A percentile compares a stretch with the other conserved stretches of the same genome.
Conservation (phyloP, 2,113 vertebrate species). For the Grantiella picta region DNA sequence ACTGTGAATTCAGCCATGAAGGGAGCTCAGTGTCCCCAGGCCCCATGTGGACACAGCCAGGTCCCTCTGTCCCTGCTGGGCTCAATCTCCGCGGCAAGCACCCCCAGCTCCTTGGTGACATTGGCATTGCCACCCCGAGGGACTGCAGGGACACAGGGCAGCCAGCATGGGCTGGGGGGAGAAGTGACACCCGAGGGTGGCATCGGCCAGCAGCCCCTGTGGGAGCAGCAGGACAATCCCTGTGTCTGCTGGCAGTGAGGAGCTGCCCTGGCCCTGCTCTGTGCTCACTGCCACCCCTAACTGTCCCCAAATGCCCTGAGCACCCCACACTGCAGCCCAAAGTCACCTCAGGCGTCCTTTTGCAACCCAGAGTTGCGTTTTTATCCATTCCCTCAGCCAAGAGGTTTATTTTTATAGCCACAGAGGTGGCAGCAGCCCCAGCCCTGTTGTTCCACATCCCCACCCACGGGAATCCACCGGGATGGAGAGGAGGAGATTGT, state of each 20-base stretch:
- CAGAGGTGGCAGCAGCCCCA: neutral
- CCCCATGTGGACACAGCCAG: neutral
- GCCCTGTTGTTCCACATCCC: fast-evolving
- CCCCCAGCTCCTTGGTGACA: fast-evolving
- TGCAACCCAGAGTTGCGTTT: neutral
- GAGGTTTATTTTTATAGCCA: neutral
- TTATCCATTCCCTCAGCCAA: neutral
- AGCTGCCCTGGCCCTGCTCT: fast-evolving
- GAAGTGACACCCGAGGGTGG: neutral
- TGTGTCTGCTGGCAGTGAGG: too few species aligned
- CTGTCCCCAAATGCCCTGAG: fast-evolving
- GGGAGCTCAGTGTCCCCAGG: neutral
- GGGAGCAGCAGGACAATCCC: too few species aligned
- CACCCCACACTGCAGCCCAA: neutral
- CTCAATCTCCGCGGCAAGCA: neutral
- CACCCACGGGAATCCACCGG: neutral
- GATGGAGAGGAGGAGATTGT: neutral
- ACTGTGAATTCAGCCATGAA: fast-evolving
- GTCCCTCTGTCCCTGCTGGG: neutral
- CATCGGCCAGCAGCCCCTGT: fast-evolving
- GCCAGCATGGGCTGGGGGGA: fast-evolving
- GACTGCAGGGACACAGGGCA: neutral
- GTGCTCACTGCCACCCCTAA: fast-evolving
- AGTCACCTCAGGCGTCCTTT: neutral
- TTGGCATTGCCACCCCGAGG: fast-evolving